Base-by-base conservation (phyloP, 2,888 invertebrate species). In the Chrysotoxum bicinctum region DNA sequence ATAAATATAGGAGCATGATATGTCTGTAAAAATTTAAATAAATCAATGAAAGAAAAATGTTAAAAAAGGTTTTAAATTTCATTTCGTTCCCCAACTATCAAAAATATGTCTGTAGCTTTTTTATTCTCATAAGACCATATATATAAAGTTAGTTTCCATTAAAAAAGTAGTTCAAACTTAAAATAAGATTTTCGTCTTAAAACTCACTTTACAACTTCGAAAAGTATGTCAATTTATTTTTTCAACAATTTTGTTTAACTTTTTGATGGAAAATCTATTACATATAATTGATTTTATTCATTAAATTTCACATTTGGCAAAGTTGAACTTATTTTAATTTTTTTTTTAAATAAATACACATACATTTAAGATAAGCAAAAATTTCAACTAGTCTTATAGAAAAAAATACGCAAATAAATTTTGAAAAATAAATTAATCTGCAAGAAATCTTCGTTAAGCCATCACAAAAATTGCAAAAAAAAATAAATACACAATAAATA, bases 381-480 rank as follows among this genome's bases (percentile, higher is more conserved):
- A 7, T 7, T 58, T 7, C 21, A 58, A 58, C 58, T 58, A 35
- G 58, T 58, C 58, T 58, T 14, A n/a, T 14, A 21, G 19, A 58
- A 37, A 58, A n/a, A 32, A 37, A 4, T 9, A 19, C 35, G 35
- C 14, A 58, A 30, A 14, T 37, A 23, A 21, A 21, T 21, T 58
- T 14, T 12, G 3, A 19, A 12, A 56, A 56, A 19, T 35, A 12
- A 37, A 58, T 19, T 14, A 14, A 32, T 7, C 12, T 58, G 16
- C 6, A 30, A 54, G 19, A 35, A 19, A 35, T 7, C 12, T 35
- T 56, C 30, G 7, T 56, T 35, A 35, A 56, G 32, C 12, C 19
- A 6, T 62, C 60, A 40, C n/a, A 26, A 43, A n/a, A 40, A 40
- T 43, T 40, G 23, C 4, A 60, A 23, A 60, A 68, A 69, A 26